Evolutionary conservation across 2,797 vertebrate genomes (phyloP).

Genomic region (Tragopan temminckii): DNA sequence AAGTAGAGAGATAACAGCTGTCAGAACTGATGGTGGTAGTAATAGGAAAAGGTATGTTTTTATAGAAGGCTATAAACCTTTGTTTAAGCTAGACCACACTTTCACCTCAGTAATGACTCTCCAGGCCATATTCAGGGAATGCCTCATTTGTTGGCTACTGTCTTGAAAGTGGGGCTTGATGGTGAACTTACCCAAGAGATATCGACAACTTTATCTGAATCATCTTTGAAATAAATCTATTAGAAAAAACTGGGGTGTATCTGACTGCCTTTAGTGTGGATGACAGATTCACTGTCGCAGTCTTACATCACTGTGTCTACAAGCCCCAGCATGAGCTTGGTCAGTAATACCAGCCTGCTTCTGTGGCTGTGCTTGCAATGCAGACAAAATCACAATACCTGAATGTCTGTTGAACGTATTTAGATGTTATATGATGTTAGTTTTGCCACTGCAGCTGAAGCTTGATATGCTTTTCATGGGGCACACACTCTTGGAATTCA

Average conservation of each 20-base stretch:
- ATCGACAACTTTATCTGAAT: not conserved
- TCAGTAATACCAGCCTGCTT: not conserved
- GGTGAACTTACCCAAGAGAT: not conserved
- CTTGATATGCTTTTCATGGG: not conserved
- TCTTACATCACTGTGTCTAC: not conserved
- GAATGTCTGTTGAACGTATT: not conserved
- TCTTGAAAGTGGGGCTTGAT: not conserved
- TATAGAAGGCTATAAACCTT: not conserved
- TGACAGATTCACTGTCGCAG: not conserved
- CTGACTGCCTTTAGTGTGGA: not conserved
- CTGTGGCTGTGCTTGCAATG: not conserved
- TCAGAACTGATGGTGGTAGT: constrained; percentile 14
- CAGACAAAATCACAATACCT: not conserved
- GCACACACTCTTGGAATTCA: not conserved
- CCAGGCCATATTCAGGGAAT: not conserved
- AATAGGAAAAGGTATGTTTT: constrained; percentile 17
- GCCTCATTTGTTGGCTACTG: not conserved
- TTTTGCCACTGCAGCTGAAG: not conserved
- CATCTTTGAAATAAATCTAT: not conserved
- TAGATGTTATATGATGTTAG: not conserved
- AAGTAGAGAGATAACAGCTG: constrained; percentile 14
- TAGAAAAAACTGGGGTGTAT: not conserved
- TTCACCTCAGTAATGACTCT: not conserved
- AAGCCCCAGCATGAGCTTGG: not conserved
- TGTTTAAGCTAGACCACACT: constrained; percentile 26